Base-by-base conservation (phyloP, 2,888 invertebrate species). In the Crepidodera aurea region DNA sequence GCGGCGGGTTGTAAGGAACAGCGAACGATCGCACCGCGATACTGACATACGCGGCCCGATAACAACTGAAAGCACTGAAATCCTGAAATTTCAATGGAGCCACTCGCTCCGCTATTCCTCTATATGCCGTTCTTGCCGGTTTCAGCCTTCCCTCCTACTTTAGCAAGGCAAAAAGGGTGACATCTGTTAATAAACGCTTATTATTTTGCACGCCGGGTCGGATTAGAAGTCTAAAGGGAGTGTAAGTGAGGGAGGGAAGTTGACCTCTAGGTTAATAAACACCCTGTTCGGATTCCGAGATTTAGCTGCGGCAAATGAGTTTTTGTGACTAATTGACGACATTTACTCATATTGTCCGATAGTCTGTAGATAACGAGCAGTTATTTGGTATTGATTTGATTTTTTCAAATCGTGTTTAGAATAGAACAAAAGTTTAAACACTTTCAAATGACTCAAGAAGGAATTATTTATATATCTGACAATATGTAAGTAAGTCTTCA, bases 111-210 rank as follows among this genome's bases (percentile, higher is more conserved):
- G 46, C 46, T 13, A 6, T 22, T 22, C 19, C 25, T 32, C 59
- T 39, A 51, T n/a, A 10, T 25, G 37, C 18, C 51, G 34, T 44
- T 32, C 42, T 22, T 32, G 50, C 42, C 53, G 29, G 32, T 37
- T 29, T 29, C 32, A 42, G 27, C 59, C 42, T 59, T 46, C 44
- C 44, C 59, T 34, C 39, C 42, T 51, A 1, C 46, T 25, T 51
- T 42, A 12, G 46, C 7, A 25, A 46, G 46, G 25, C 46, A 25
- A 59, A 53, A 44, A 59, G 59, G 59, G 59, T 46, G 53, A 59
- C 59, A 59, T 51, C 59, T 59, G 59, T 59, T 59, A 59, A 59
- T 59, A 59, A 59, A 59, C 59, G 59, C 51, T 59, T 53, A 59
- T 59, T 42, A 53, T 46, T 53, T 51, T 39, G 46, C 40, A 44